A percentile compares a stretch with the other conserved stretches of the same genome.
Evolutionary conservation across 2,888 invertebrate genomes (phyloP).

Genomic region (Caenorhabditis angaria): DNA sequence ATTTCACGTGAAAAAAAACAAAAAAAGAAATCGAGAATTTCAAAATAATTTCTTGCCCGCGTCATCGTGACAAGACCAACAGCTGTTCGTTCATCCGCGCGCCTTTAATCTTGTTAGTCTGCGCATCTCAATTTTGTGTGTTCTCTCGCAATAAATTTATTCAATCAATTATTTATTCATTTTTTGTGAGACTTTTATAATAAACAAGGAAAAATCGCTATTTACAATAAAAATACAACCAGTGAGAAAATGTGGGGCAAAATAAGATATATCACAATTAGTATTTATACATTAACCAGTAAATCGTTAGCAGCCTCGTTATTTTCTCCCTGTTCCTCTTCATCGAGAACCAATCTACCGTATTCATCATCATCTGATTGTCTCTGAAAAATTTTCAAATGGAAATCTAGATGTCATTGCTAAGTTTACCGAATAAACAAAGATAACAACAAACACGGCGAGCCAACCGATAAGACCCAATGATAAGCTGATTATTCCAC

Average conservation of each 20-base stretch:
- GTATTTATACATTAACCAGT: background rate
- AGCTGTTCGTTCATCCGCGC: background rate
- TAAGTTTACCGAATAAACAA: conserved; percentile 28
- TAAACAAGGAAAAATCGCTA: background rate
- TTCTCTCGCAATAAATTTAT: background rate
- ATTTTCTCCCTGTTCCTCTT: conserved; percentile 24
- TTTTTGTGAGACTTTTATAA: background rate
- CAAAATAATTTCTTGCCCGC: conserved; percentile 22
- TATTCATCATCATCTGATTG: conserved; percentile 37
- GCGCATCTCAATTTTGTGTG: conserved; percentile 4
- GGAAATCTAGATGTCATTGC: background rate
- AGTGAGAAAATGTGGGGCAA: background rate
- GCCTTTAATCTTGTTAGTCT: conserved; percentile 21
- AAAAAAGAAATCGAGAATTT: conserved; percentile 13
- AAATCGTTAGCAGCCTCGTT: background rate
- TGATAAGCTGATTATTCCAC: conserved; percentile 33
- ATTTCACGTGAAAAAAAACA: conserved; percentile 4
- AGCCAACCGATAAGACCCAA: conserved; percentile 44
- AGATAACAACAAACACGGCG: conserved; percentile 33
- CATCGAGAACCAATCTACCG: conserved; percentile 37
- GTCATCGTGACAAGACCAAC: conserved; percentile 27
- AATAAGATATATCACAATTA: background rate
- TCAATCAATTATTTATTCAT: background rate
- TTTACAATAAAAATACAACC: background rate
- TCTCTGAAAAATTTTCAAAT: conserved; percentile 15